Base-by-base conservation (phyloP, 2,888 invertebrate genomes). In the Hirtodrosophila confusa region DNA sequence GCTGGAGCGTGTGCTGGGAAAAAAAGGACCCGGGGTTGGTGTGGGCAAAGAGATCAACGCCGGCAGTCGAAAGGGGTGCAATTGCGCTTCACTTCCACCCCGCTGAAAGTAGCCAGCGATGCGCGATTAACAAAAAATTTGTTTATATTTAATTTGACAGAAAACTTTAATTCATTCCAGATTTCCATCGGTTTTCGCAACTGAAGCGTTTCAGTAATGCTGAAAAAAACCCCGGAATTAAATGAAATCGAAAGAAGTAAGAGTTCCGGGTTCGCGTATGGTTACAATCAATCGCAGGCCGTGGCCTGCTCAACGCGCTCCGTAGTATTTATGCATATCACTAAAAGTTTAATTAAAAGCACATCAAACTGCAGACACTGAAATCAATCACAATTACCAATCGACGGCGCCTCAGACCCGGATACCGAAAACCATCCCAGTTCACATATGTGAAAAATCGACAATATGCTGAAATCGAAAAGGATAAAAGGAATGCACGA, bases 341-440 rank as follows among this genome's bases (percentile, higher is more conserved):
- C 48, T 58, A 64, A 56, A 80, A 66, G 72, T 87, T 88, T 82
- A 88, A 88, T 87, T 87, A 87, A 88, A 87, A 80, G 66, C 73
- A 66, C 72, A 88, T 88, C 82, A 76, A 71, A 63, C 78, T 69
- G 75, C 68, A 72, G 77, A 67, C 71, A 66, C 44, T 23, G 79
- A 69, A 85, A 78, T 87, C 88, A 80, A 87, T 87, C 86, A 82
- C 80, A 88, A 82, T 85, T 87, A 79, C 58, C 65, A 53, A 29
- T 58, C 69, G 41, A 33, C 35, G 51, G 37, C 63, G 44, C 45
- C 33, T 7, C 37, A 23, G 24, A 40, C 47, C 35, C 57, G 29
- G 31, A 39, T 45, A 27, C 29, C 45, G 23, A 31, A 49, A 23
- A 11, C 24, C 50, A 23, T 17, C 12, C 41, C 31, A 8, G 10